These are phyloP conservation scores for Sterrhoptilus dennistouni DNA, from an alignment of 2,113 vertebrate species.

Conservation along the genomic window DNA sequence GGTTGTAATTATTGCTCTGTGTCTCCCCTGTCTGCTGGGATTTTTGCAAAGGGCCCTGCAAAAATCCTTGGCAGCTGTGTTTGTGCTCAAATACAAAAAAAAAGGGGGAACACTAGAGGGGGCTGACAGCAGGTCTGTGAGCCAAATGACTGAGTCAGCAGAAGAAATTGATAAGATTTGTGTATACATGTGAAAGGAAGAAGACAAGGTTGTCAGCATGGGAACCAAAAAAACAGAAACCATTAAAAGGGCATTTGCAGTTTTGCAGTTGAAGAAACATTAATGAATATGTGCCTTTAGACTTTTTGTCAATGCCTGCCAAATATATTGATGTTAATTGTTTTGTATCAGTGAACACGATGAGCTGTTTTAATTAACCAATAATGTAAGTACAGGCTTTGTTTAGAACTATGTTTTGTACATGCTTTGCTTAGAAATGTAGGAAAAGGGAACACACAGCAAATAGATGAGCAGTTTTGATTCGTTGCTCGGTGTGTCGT, in stretches of 20 bases:
- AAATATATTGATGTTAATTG: not conserved
- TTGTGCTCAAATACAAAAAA: too few relatives aligned
- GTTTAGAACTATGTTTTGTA: not conserved
- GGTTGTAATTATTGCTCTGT: not conserved
- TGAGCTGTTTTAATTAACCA: not conserved
- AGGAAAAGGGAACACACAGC: not conserved
- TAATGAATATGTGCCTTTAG: too few relatives aligned
- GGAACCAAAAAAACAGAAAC: too few relatives aligned
- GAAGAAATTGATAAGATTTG: too few relatives aligned
- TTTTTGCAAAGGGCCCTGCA: not conserved
- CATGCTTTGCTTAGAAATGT: not conserved
- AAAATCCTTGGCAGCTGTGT: too few relatives aligned
- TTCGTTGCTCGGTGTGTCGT: rapidly evolving
- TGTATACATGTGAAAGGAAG: too few relatives aligned
- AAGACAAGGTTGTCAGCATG: too few relatives aligned
- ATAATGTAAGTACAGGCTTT: not conserved
- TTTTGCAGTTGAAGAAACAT: too few relatives aligned
- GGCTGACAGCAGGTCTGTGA: too few relatives aligned
- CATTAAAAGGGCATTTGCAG: too few relatives aligned
- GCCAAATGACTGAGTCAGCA: too few relatives aligned
- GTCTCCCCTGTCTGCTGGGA: not conserved
- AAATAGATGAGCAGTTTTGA: not conserved
- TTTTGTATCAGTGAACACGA: not conserved
- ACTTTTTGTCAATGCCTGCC: not conserved
- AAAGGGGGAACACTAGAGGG: too few relatives aligned